phyloP scores from a whole-genome alignment of 2,113 vertebrate genomes.

The Acrocephalus arundinaceus region DNA sequence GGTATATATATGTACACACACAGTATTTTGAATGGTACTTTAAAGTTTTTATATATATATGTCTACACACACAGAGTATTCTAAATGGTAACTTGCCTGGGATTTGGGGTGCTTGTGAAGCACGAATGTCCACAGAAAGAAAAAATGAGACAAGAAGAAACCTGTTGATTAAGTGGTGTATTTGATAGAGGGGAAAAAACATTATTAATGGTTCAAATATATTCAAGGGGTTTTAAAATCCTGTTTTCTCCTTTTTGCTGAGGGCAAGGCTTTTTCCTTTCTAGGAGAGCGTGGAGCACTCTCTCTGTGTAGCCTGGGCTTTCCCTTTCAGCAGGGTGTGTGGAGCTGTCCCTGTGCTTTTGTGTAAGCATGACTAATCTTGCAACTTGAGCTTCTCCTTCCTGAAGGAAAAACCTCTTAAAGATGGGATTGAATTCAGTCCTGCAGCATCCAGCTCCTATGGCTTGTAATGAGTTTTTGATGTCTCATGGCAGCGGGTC shows the following conservation, averaged over 20 bases:
- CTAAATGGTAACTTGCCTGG: neutral
- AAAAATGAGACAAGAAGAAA: neutral
- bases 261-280: neutral
- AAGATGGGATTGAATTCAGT: neutral
- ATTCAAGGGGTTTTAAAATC: neutral
- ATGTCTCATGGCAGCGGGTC: neutral
- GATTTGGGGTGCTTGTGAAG: neutral
- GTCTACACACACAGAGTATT: neutral
- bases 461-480: neutral
- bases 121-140: fast-evolving
- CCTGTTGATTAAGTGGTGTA: neutral
- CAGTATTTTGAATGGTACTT: neutral
- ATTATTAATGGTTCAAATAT: neutral
- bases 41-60: neutral
- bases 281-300: neutral
- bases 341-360: neutral
- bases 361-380: neutral
- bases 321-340: neutral
- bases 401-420: neutral
- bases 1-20: fast-evolving
- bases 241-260: neutral
- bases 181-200: neutral
- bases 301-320: neutral
- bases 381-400: neutral
- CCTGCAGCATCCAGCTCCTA: neutral